Evolutionary conservation across 2,797 vertebrate genomes (phyloP), one percentile per base, ranked within the genome.

Genomic region (Rallus crepitans): DNA sequence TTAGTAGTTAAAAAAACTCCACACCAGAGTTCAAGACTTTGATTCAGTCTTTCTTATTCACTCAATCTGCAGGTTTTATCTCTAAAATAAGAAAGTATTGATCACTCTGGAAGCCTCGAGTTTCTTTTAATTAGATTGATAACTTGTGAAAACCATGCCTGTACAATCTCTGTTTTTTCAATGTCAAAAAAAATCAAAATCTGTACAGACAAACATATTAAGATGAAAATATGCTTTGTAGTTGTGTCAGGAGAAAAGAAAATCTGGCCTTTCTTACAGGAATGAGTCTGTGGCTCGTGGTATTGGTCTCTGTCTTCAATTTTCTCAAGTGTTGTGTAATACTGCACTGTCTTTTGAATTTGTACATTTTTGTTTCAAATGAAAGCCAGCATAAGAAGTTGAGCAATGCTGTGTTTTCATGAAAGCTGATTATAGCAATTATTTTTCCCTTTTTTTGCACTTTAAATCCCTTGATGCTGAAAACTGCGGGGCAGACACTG

Each of bases 251-350:
- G 39, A 65, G 1, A 79, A 76, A 87, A 82, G 40, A 82, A 69
- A 87, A 69, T 55, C 59, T 69, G 90, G 89, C 59, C 56, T 60
- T 64, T 90, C 52, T 72, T 84, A 40, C 42, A 63, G 68, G 89
- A 72, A 79, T 84, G 65, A 25, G 64, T 31, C 20, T 72, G 64
- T 47, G 24, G 42, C 33, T 89, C 64, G 53, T 79, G 72, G 21
- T 37, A 33, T 30, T 60, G 31, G 63, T 84, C 45, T 89, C 91
- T 95, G 92, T 89, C 75, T 96, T 89, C 84, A 94, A 2, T 95
- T 94, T 96, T 82, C 75, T 73, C 37, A 35, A 42, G 17, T 45
- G 56, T 84, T 95, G 87, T 85, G 89, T 60, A 94, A 91, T 66
- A 27, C 15, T 73, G 28, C 35, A 37, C 15, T 73, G n/a, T 90